phyloP scores from a whole-genome alignment of 2,888 invertebrate genomes.

The Epinotia brunnichana region DNA sequence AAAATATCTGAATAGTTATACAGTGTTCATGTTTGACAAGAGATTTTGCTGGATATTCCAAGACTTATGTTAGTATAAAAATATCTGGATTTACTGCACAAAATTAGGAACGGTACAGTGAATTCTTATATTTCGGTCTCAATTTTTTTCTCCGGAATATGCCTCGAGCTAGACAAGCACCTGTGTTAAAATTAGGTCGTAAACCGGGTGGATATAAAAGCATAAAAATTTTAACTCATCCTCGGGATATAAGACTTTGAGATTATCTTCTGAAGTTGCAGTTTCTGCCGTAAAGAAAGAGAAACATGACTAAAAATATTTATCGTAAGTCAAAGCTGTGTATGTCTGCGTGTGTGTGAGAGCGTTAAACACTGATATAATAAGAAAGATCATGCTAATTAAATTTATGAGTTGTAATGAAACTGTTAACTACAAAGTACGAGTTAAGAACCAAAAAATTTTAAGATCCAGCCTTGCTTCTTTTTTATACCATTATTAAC shows the following conservation, averaged over 20 bases:
- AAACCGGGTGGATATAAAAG: not conserved
- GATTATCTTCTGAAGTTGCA: not conserved
- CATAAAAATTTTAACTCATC: constrained; percentile 3
- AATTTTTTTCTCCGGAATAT: not conserved
- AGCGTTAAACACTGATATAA: too few species aligned
- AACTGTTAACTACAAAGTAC: too few species aligned
- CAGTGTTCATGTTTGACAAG: not conserved
- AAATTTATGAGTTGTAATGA: too few species aligned
- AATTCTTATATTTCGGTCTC: not conserved
- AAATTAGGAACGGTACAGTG: not conserved
- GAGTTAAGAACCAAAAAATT: too few species aligned
- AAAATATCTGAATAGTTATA: not conserved
- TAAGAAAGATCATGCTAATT: too few species aligned
- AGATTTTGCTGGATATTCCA: not conserved
- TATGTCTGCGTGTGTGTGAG: too few species aligned
- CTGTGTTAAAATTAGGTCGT: constrained; percentile 7
- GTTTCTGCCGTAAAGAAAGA: not conserved
- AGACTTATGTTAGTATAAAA: not conserved
- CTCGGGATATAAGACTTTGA: not conserved
- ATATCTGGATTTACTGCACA: not conserved
- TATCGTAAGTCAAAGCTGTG: too few species aligned
- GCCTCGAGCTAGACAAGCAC: constrained; percentile 3
- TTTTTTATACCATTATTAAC: too few species aligned
- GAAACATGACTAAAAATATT: too few species aligned
- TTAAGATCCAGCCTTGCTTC: too few species aligned